These are phyloP conservation scores for Lineus longissimus DNA, from an alignment of 1,140 invertebrate genomes.

Conservation along the genomic window DNA sequence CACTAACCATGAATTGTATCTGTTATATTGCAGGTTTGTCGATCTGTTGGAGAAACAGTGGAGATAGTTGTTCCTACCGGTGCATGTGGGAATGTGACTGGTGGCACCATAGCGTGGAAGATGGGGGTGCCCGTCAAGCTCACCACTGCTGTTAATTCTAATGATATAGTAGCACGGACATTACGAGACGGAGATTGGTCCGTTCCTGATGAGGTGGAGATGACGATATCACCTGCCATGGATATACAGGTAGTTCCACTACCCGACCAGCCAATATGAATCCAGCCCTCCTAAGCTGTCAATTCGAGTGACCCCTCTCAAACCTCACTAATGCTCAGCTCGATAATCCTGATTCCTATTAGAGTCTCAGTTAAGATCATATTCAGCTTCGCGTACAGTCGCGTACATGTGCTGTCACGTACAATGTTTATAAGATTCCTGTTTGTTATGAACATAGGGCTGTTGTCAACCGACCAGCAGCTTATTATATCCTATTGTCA, in stretches of 20 bases:
- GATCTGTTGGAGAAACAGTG: conserved; percentile 35
- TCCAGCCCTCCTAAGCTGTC: too few relatives aligned
- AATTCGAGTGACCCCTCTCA: too few relatives aligned
- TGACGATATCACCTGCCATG: conserved; percentile 55
- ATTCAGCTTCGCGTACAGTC: background rate
- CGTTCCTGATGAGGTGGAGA: conserved; percentile 26
- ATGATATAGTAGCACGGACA: conserved; percentile 48
- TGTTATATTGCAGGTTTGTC: conserved; percentile 33
- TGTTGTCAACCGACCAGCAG: too few relatives aligned
- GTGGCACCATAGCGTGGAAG: conserved; percentile 49
- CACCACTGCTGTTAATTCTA: conserved; percentile 51
- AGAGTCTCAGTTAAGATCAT: background rate
- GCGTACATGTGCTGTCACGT: background rate
- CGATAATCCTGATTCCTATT: too few relatives aligned
- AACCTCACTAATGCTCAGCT: too few relatives aligned
- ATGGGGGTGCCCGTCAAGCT: conserved; percentile 55
- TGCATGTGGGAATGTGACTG: conserved; percentile 53
- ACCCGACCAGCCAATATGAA: background rate
- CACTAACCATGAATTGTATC: too few relatives aligned
- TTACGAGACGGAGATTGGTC: conserved; percentile 42
- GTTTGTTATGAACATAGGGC: too few relatives aligned
- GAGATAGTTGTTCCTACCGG: conserved; percentile 56
- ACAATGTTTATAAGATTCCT: too few relatives aligned
- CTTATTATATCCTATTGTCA: too few relatives aligned
- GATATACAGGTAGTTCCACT: conserved; percentile 52